Evolutionary conservation across 2,113 vertebrate genomes (phyloP), one percentile per base, ranked within the genome.

Genomic region (Tetrao urogallus): DNA sequence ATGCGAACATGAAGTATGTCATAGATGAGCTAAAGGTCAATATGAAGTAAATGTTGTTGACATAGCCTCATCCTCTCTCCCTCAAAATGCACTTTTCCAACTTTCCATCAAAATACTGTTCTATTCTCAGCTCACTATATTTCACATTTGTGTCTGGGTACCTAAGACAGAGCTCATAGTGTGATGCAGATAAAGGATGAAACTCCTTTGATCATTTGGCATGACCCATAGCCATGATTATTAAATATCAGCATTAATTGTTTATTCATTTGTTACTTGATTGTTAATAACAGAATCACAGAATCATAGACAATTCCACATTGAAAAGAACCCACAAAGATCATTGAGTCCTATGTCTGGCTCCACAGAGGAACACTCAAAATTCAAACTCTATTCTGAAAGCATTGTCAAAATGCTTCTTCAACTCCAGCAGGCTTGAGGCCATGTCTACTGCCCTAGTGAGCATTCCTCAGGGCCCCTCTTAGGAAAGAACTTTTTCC

Each of bases 241-340:
- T 71, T 64, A 52, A 81, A 93, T 34, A 70, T 11, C 48, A 82
- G 92, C 95, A 30, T 13, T 95, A 96, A 95, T 95, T 92, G 67
- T 11, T 81, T 82, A 42, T 63, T 70, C 84, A 87, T 24, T 90
- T 76, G 76, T 40, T 84, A 84, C 32, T 40, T 71, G 18, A 47
- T 66, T 64, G 27, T 47, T 93, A 21, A 28, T 77, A 58, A 42
- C 47, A 57, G 28, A 67, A 84, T 57, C 54, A 32, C 28, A 57
- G 30, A 57, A 32, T n/a, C 56, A 32, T 32, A 57, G 17, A 56
- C 27, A 8, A 56, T 56, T 32, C 54, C 28, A 16, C 28, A 56
- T 18, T 57, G 30, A 30, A 19, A 19, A 32, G 30, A 18, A 32
- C 18, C 30, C 30, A 32, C 17, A 19, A 11, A 32, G 30, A 18